A percentile compares a stretch with the other conserved stretches of the same genome.
Conservation (phyloP, 2,113 vertebrate species). For the Mustela nigripes region DNA sequence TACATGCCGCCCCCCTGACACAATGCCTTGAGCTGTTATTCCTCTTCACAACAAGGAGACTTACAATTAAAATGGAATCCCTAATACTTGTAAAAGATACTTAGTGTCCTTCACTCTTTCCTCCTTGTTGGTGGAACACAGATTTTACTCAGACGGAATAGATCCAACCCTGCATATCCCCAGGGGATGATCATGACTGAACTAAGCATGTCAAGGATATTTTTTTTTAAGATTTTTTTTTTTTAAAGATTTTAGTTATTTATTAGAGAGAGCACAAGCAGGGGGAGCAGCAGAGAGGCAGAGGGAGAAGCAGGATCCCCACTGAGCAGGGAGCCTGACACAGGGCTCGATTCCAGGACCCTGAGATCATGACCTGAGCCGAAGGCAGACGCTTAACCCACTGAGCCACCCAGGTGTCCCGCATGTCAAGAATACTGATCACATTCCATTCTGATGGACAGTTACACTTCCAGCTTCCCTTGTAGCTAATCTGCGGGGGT, state of each 20-base stretch:
- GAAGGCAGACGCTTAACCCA: too few relatives aligned
- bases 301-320: too few relatives aligned
- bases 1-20: fast-evolving
- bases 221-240: not conserved
- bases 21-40: not conserved
- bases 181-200: not conserved
- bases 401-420: too few relatives aligned
- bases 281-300: too few relatives aligned
- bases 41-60: not conserved
- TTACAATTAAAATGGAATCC: too few relatives aligned
- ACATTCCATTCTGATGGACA: not conserved
- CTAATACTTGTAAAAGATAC: not conserved
- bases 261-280: too few relatives aligned
- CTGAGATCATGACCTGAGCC: too few relatives aligned
- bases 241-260: too few relatives aligned
- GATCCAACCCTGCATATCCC: not conserved
- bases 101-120: not conserved
- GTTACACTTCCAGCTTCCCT: not conserved
- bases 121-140: not conserved
- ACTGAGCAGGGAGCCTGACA: too few relatives aligned
- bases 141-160: not conserved
- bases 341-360: too few relatives aligned
- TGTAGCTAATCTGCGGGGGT: not conserved
- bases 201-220: not conserved
- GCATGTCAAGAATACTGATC: not conserved